Percentiles rank a stretch among this genome's conserved stretches.
Evolutionary conservation across 2,113 vertebrate species (phyloP).

Genomic region (Oryzias woworae): DNA sequence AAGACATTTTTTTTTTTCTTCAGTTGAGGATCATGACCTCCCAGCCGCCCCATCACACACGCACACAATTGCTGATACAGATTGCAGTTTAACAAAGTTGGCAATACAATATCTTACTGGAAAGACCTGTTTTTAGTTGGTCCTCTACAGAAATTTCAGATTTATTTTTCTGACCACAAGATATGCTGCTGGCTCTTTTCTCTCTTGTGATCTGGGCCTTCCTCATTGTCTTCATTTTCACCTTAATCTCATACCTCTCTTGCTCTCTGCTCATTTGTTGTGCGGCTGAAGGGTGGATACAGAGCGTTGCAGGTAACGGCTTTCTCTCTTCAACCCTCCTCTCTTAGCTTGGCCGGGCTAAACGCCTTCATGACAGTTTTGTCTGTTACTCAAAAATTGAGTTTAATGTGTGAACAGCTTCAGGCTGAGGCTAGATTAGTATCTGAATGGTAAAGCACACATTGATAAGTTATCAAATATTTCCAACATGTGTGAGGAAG

Average conservation of each 20-base stretch:
- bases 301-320: slow-evolving; percentile 96
- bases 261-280: slow-evolving; percentile 78
- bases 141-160: slow-evolving; percentile 9
- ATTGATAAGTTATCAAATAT: neutral
- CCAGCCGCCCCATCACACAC: too few species aligned
- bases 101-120: too few species aligned
- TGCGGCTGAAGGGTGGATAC: slow-evolving; percentile 96
- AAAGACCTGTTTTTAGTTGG: too few species aligned
- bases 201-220: slow-evolving; percentile 42
- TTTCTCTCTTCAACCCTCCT: slow-evolving; percentile 49
- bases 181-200: slow-evolving; percentile 44
- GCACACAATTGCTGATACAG: too few species aligned
- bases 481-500: neutral
- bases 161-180: slow-evolving; percentile 36
- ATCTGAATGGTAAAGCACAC: slow-evolving; percentile 1
- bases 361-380: slow-evolving; percentile 55
- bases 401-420: slow-evolving; percentile 27
- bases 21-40: too few species aligned
- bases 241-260: slow-evolving; percentile 73
- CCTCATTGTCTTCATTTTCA: slow-evolving; percentile 59
- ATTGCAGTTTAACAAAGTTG: too few species aligned
- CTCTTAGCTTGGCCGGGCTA: slow-evolving; percentile 49
- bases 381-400: slow-evolving; percentile 13
- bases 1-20: too few species aligned
- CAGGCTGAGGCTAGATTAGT: slow-evolving; percentile 8